Evolutionary conservation across 2,888 invertebrate species (phyloP).

Genomic region (Sinotaia quadrata): DNA sequence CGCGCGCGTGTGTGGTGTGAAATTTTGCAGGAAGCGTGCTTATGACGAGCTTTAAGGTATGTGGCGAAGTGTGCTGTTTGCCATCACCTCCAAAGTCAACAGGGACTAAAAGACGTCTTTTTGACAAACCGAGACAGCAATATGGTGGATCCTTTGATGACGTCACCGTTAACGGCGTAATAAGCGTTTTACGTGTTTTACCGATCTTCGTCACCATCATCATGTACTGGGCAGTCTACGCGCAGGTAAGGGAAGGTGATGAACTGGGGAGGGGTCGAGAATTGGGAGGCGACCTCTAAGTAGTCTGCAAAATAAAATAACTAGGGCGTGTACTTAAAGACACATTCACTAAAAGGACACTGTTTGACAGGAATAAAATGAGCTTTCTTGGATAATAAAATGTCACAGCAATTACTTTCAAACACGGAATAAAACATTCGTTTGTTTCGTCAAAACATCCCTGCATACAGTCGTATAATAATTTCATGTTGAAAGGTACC

Average conservation of each 20-base stretch:
- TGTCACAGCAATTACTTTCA: too few species aligned
- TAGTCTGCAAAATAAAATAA: too few species aligned
- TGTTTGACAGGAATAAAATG: too few species aligned
- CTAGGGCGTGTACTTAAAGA: too few species aligned
- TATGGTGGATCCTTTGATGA: slow-evolving; percentile 57
- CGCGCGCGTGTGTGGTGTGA: neutral
- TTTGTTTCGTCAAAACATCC: too few species aligned
- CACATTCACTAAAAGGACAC: too few species aligned
- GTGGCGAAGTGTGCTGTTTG: slow-evolving; percentile 18
- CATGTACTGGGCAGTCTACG: slow-evolving; percentile 61
- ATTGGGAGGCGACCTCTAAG: too few species aligned
- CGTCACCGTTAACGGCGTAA: slow-evolving; percentile 57
- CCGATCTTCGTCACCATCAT: slow-evolving; percentile 60
- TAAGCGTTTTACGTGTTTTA: slow-evolving; percentile 52
- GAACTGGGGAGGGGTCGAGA: too few species aligned
- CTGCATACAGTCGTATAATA: too few species aligned
- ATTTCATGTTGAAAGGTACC: too few species aligned
- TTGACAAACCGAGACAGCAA: slow-evolving; percentile 37
- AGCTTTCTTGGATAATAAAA: too few species aligned
- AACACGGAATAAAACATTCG: too few species aligned
- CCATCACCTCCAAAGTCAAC: neutral
- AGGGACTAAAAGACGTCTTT: slow-evolving; percentile 6
- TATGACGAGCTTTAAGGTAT: slow-evolving; percentile 22
- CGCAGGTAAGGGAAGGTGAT: slow-evolving; percentile 61
- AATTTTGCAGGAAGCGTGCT: slow-evolving; percentile 32